phyloP scores from a whole-genome alignment of 1,140 invertebrate species.

The Grapholita molesta region DNA sequence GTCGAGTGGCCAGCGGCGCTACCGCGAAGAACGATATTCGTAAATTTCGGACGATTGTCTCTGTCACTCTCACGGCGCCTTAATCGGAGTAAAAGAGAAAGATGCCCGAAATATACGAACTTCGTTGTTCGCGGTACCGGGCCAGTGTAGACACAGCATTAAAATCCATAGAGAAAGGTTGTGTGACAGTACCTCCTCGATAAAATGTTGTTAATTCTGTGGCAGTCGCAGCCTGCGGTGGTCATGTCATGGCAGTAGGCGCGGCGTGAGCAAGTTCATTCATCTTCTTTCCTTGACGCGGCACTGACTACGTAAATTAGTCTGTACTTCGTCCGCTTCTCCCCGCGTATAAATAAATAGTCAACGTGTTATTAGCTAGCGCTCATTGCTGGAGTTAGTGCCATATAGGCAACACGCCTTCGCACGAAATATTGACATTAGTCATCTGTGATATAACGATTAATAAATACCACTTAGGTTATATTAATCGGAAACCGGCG shows the following conservation, averaged over 20 bases:
- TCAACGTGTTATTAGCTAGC: conserved; percentile 46
- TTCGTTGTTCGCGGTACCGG: too few relatives aligned
- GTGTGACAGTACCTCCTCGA: background rate
- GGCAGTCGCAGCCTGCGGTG: conserved; percentile 1
- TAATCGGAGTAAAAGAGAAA: too few relatives aligned
- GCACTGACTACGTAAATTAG: conserved; percentile 48
- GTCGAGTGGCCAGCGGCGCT: background rate
- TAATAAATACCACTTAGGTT: conserved; percentile 61
- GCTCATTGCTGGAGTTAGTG: conserved; percentile 55
- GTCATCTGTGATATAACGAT: conserved; percentile 69
- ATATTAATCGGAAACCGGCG: conserved; percentile 52
- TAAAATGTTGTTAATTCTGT: background rate
- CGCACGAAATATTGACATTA: conserved; percentile 57
- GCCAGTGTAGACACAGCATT: background rate
- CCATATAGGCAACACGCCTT: conserved; percentile 46
- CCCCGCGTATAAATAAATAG: conserved; percentile 66
- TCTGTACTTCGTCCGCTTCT: conserved; percentile 49
- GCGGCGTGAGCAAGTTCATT: conserved; percentile 50
- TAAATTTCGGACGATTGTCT: too few relatives aligned
- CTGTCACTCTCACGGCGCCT: too few relatives aligned
- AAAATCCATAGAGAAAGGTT: background rate
- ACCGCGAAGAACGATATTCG: too few relatives aligned
- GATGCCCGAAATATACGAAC: too few relatives aligned
- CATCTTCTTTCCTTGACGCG: conserved; percentile 42
- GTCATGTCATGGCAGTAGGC: conserved; percentile 7